Base-by-base conservation (phyloP, 2,888 invertebrate genomes). In the Mallateleia sp. region DNA sequence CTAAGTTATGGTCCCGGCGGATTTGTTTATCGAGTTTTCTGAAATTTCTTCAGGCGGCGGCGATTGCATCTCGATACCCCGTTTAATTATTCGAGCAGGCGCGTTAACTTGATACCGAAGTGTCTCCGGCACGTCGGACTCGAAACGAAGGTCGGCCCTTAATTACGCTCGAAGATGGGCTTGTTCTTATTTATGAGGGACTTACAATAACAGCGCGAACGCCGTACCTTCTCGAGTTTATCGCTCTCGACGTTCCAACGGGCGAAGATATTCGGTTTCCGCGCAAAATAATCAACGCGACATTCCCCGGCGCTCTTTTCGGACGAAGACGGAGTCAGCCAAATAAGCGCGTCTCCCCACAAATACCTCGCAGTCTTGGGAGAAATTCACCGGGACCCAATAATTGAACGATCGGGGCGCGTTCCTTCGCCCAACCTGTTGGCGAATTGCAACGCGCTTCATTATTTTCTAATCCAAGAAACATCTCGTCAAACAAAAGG, bases 91-190 rank as follows among this genome's bases (percentile, higher is more conserved):
- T 87, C 83, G 81, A 67, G 58, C 86, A 75, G 71, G 60, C 75
- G 78, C 87, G 90, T 90, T 89, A 90, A 90, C 89, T 90, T 78
- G 90, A 89, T 87, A 89, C 87, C 85, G 60, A 89, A 91, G 89
- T 90, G 89, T 90, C 88, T 88, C 89, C 34, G 80, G 62, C 67
- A 34, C 74, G 67, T 66, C 83, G 83, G 20, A 32, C 77, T 69
- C 81, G 47, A 66, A 78, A 60, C 80, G 85, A 82, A 84, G 84
- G 84, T 71, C 84, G 80, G 72, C 66, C 84, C 86, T 85, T 89
- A 89, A 89, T 89, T 89, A 85, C 87, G 83, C 58, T 58, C 24
- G 60, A 54, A 69, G 84, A 79, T 38, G 75, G 80, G 71, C 69
- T 87, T 78, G 58, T 83, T 64, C 82, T 89, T 83, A 84, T 87